Evolutionary conservation across 2,113 vertebrate species (phyloP).

Genomic region (Phoenicopterus ruber): DNA sequence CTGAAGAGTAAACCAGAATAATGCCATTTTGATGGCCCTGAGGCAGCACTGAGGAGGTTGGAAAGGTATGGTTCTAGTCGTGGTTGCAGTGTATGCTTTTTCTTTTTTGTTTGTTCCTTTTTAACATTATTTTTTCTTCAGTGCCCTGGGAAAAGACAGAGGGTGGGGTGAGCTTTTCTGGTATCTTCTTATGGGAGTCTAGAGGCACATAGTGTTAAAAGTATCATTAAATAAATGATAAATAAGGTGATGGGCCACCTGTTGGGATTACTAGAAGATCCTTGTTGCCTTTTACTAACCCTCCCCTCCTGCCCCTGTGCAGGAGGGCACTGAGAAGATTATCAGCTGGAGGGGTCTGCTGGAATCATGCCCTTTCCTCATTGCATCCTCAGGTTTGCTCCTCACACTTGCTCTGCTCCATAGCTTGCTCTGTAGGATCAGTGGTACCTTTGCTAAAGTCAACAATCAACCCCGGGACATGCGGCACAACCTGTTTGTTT

Average conservation of each 20-base stretch:
- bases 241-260: not conserved
- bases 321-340: not conserved
- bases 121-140: not conserved
- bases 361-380: not conserved
- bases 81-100: not conserved
- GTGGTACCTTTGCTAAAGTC: not conserved
- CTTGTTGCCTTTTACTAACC: not conserved
- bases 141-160: not conserved
- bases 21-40: not conserved
- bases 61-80: not conserved
- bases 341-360: not conserved
- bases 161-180: not conserved
- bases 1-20: not conserved
- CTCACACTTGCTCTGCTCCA: not conserved
- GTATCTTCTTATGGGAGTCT: not conserved
- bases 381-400: not conserved
- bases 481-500: not conserved
- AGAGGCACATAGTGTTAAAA: not conserved
- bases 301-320: not conserved
- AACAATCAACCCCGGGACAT: not conserved
- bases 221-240: not conserved
- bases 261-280: not conserved
- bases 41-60: too few species aligned
- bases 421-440: not conserved
- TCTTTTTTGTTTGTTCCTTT: not conserved